These are phyloP conservation scores for Helicoverpa armigera DNA, from an alignment of 1,140 invertebrate genomes.

Conservation along the genomic window DNA sequence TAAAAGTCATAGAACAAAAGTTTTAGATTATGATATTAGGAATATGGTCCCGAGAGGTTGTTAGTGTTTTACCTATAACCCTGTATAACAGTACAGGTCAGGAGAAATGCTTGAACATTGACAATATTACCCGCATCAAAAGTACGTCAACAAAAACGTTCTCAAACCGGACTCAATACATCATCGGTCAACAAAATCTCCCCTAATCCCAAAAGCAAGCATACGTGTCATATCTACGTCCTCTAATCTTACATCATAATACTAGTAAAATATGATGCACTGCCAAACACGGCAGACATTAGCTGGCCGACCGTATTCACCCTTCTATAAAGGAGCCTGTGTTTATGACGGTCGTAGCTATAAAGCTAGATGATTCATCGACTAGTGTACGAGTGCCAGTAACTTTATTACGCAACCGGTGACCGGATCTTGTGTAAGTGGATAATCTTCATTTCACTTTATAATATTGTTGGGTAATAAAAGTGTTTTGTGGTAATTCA, in stretches of 20 bases:
- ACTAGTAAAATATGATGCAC: constrained; percentile 39
- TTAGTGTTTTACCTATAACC: too few relatives aligned
- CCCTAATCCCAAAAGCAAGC: constrained; percentile 22
- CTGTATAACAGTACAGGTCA: too few relatives aligned
- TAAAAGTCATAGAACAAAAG: too few relatives aligned
- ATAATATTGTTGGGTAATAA: constrained; percentile 35
- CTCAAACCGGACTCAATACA: not conserved
- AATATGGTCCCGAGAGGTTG: too few relatives aligned
- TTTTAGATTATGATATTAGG: too few relatives aligned
- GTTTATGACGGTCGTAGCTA: constrained; percentile 37
- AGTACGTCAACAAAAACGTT: too few relatives aligned
- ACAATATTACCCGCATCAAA: too few relatives aligned
- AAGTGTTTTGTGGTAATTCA: constrained; percentile 18
- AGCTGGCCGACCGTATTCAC: constrained; percentile 2
- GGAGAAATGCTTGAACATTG: too few relatives aligned
- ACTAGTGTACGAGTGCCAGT: constrained; percentile 10
- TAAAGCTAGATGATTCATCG: constrained; percentile 38
- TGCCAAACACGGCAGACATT: constrained; percentile 29
- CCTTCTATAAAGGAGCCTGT: constrained; percentile 31
- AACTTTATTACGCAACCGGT: constrained; percentile 38
- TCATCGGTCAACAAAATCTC: not conserved
- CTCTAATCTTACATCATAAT: constrained; percentile 30
- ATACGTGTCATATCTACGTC: constrained; percentile 22
- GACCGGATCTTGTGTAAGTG: constrained; percentile 35
- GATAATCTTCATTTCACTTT: constrained; percentile 38